Conservation (phyloP, 35 echinoderm and acorn worm genomes). For the Apostichopus parvimensis region DNA sequence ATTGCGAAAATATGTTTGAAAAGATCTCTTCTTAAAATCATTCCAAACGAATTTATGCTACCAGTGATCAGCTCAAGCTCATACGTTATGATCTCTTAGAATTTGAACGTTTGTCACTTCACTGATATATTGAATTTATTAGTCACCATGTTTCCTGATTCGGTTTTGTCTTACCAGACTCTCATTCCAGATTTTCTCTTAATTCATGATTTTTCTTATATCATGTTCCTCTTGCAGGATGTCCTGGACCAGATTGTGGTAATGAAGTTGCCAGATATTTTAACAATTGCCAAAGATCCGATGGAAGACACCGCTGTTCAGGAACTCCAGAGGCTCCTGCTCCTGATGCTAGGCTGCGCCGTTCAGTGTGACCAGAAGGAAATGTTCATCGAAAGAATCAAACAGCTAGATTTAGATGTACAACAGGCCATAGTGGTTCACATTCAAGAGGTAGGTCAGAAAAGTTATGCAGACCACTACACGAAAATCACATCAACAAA, state of each 20-base stretch:
- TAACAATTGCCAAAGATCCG: slow-evolving; percentile 87
- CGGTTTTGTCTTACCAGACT: not conserved
- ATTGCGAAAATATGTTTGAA: no score
- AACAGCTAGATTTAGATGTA: slow-evolving; percentile 90
- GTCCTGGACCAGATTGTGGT: slow-evolving; percentile 93
- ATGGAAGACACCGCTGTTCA: slow-evolving; percentile 68
- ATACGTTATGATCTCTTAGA: no score
- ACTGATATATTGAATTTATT: no score
- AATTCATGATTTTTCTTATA: no score
- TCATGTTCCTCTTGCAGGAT: slow-evolving; percentile 54
- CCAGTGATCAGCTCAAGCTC: no score
- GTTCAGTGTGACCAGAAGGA: slow-evolving; percentile 97
- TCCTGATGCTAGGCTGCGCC: slow-evolving; percentile 93
- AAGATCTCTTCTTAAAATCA: no score
- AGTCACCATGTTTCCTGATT: no score
- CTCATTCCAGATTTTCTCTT: not conserved
- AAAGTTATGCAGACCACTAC: not conserved
- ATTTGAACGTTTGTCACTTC: no score
- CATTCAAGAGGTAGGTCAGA: slow-evolving; percentile 85
- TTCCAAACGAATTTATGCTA: no score
- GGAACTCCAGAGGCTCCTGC: slow-evolving; percentile 90
- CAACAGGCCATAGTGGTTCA: slow-evolving; percentile 96
- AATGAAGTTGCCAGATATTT: slow-evolving; percentile 92
- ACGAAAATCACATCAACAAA: no score
- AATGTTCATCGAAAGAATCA: slow-evolving; percentile 97